A percentile compares a stretch with the other conserved stretches of the same genome.
phyloP scores from a whole-genome alignment of 2,113 vertebrate species.

The Boulengeromyrus knoepffleri region DNA sequence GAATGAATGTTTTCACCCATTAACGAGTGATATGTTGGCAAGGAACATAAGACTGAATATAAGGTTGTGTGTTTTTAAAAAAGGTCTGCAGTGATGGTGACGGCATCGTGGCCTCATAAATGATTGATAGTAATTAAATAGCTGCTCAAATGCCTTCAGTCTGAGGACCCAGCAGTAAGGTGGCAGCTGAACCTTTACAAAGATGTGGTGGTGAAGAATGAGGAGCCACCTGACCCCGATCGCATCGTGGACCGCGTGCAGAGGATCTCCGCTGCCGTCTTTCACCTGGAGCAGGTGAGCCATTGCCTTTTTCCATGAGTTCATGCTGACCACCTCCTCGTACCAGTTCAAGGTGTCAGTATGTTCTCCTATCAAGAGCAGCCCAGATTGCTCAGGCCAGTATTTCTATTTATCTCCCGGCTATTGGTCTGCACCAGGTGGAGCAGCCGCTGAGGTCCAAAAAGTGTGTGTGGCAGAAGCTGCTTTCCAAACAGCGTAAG shows the following conservation, averaged over 20 bases:
- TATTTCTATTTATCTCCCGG: not conserved
- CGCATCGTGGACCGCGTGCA: conserved; percentile 84
- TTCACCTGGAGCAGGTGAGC: conserved; percentile 79
- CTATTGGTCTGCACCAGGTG: conserved; percentile 62
- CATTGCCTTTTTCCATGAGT: not conserved
- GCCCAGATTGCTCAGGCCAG: not conserved
- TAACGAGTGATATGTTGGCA: not conserved
- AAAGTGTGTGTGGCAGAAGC: conserved; percentile 96
- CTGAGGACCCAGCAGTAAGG: conserved; percentile 90
- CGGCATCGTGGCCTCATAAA: not conserved
- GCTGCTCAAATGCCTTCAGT: conserved; percentile 54
- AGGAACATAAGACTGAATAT: not conserved
- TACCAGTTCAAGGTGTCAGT: not conserved
- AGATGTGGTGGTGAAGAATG: conserved; percentile 73
- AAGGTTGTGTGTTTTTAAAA: not conserved
- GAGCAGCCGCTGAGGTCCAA: conserved; percentile 94
- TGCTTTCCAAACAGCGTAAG: conserved; percentile 95
- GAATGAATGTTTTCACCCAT: not conserved
- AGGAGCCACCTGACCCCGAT: conserved; percentile 75
- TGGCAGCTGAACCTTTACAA: conserved; percentile 97
- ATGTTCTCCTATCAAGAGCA: not conserved
- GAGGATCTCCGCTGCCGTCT: conserved; percentile 93
- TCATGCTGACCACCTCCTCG: not conserved
- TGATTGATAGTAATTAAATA: not conserved
- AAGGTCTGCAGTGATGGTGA: not conserved